Percentiles rank a stretch among this genome's conserved stretches.
These are phyloP conservation scores for Pteropus alecto DNA, from an alignment of 2,113 vertebrate genomes.

Conservation along the genomic window DNA sequence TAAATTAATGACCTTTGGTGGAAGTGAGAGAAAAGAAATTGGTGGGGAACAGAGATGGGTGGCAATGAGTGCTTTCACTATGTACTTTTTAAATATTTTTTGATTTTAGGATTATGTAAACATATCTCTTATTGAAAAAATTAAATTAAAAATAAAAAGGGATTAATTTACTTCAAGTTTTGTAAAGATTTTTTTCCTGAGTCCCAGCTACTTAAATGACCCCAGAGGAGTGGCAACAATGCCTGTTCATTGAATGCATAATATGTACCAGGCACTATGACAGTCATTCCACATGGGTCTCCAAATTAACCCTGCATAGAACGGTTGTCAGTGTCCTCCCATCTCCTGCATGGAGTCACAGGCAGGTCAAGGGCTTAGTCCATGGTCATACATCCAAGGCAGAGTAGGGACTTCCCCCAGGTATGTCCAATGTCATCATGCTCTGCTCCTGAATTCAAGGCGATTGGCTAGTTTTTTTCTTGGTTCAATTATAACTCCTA, in stretches of 20 bases:
- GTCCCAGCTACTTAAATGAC: background rate
- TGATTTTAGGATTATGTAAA: background rate
- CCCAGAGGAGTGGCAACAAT: no score
- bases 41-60: background rate
- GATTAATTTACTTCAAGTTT: background rate
- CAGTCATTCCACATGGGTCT: background rate
- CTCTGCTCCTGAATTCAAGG: background rate
- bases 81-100: background rate
- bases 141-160: background rate
- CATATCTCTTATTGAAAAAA: background rate
- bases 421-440: accelerated
- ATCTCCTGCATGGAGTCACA: background rate
- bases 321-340: background rate
- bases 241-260: background rate
- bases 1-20: background rate
- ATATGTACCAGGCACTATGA: background rate
- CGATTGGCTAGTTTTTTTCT: background rate
- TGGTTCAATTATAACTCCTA: background rate
- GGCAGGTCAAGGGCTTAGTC: background rate
- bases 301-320: background rate
- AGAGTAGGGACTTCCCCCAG: background rate
- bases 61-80: background rate
- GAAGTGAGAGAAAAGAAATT: background rate
- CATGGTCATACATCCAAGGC: background rate
- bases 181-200: background rate